These are phyloP conservation scores for Hermaeophaga mercurialis DNA, from an alignment of 2,888 invertebrate genomes.

Conservation along the genomic window DNA sequence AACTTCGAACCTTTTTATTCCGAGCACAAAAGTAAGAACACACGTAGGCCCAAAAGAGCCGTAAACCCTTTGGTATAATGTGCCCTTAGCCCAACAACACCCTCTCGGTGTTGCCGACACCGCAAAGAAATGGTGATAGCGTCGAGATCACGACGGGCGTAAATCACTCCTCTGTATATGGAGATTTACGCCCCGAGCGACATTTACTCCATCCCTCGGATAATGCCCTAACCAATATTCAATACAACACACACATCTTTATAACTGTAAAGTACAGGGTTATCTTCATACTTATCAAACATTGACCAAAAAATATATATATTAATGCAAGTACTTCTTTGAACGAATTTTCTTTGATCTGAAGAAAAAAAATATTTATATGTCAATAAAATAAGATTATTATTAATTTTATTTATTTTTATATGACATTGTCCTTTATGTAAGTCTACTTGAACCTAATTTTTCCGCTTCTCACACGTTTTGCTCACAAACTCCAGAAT, in stretches of 20 bases:
- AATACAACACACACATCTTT: conserved; percentile 51
- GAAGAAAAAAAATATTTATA: too few species aligned
- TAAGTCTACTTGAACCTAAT: too few species aligned
- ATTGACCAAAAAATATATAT: too few species aligned
- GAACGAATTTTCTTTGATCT: too few species aligned
- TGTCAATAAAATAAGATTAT: too few species aligned
- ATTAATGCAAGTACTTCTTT: too few species aligned
- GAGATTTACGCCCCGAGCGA: conserved; percentile 43
- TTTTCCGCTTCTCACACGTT: too few species aligned
- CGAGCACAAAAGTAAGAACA: conserved; percentile 24
- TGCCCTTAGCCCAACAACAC: conserved; percentile 9
- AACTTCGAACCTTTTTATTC: conserved; percentile 22
- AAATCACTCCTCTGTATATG: conserved; percentile 43
- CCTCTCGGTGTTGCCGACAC: conserved; percentile 6
- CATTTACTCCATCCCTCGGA: conserved; percentile 31
- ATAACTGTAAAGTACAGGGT: conserved; percentile 31
- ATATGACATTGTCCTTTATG: too few species aligned
- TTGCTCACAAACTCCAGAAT: too few species aligned
- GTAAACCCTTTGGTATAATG: conserved; percentile 28
- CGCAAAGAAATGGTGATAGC: conserved; percentile 28
- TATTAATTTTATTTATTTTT: too few species aligned
- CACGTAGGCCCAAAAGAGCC: conserved; percentile 20
- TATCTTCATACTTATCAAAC: too few species aligned
- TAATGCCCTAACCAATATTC: conserved; percentile 49
- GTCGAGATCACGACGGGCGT: conserved; percentile 32